phyloP scores from a whole-genome alignment of 2,888 invertebrate genomes.

The Pristionchus maxplancki region DNA sequence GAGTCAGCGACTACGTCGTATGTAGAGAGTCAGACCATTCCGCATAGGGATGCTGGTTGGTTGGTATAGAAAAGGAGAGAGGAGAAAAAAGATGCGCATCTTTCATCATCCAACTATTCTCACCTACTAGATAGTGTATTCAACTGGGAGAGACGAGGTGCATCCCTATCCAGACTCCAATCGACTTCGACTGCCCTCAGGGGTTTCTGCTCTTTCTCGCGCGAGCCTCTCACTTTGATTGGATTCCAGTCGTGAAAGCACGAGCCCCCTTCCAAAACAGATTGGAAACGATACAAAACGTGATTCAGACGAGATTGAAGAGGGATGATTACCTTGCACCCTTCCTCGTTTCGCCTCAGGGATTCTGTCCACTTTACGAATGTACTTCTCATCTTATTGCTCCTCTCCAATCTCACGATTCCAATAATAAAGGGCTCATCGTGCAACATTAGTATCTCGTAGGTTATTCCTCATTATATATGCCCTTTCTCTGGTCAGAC shows the following conservation, averaged over 20 bases:
- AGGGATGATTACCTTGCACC: neutral
- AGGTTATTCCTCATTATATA: neutral
- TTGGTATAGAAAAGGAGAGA: slow-evolving; percentile 1
- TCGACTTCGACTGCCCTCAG: neutral
- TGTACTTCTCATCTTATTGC: neutral
- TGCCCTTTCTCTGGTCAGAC: no score
- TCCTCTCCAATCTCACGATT: neutral
- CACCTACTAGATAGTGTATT: neutral
- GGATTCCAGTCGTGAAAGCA: slow-evolving; percentile 17
- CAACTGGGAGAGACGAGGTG: neutral
- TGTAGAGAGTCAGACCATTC: no score
- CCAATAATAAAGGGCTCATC: slow-evolving; percentile 20
- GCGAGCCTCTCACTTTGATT: slow-evolving; percentile 24
- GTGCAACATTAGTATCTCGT: neutral
- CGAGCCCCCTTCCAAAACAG: neutral
- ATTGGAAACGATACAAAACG: neutral
- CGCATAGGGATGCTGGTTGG: neutral
- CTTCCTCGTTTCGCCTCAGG: neutral
- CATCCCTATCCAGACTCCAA: neutral
- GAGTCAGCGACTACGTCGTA: no score
- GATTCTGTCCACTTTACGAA: neutral
- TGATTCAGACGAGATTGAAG: neutral
- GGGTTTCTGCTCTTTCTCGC: neutral
- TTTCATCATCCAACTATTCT: neutral
- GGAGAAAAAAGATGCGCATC: neutral